Conservation (phyloP, 2,888 invertebrate species). For the Rutpela maculata region DNA sequence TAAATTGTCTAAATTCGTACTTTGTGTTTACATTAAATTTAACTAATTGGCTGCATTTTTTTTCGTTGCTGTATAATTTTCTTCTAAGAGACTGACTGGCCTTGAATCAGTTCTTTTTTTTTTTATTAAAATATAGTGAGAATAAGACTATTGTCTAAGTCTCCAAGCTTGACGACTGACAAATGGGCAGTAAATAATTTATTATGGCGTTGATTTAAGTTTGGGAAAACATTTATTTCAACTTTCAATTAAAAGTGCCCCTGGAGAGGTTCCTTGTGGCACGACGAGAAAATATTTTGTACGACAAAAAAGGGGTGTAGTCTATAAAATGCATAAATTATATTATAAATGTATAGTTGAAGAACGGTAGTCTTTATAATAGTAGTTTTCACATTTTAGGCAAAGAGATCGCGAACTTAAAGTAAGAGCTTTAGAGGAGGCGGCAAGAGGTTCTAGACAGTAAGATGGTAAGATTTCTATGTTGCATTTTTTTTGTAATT, state of each 20-base stretch:
- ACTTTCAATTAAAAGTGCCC: background rate
- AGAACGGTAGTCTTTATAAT: slow-evolving; percentile 59
- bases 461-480: slow-evolving; percentile 50
- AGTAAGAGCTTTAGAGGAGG: slow-evolving; percentile 90
- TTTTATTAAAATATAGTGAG: background rate
- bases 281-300: background rate
- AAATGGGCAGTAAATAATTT: slow-evolving; percentile 3
- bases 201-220: background rate
- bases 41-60: slow-evolving; percentile 22
- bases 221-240: background rate
- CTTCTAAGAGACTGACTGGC: background rate
- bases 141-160: background rate
- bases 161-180: background rate
- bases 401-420: slow-evolving; percentile 91
- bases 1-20: background rate
- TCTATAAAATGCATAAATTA: slow-evolving; percentile 43
- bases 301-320: slow-evolving; percentile 35
- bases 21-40: slow-evolving; percentile 11
- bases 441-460: slow-evolving; percentile 82
- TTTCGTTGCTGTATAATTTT: slow-evolving; percentile 20
- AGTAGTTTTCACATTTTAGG: slow-evolving; percentile 67
- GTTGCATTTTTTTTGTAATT: slow-evolving; percentile 30
- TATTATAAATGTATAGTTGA: slow-evolving; percentile 22
- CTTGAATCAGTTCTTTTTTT: slow-evolving; percentile 44
- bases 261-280: background rate